Evolutionary conservation across 2,113 vertebrate species (phyloP).

Genomic region (Myrmecophaga tridactyla): DNA sequence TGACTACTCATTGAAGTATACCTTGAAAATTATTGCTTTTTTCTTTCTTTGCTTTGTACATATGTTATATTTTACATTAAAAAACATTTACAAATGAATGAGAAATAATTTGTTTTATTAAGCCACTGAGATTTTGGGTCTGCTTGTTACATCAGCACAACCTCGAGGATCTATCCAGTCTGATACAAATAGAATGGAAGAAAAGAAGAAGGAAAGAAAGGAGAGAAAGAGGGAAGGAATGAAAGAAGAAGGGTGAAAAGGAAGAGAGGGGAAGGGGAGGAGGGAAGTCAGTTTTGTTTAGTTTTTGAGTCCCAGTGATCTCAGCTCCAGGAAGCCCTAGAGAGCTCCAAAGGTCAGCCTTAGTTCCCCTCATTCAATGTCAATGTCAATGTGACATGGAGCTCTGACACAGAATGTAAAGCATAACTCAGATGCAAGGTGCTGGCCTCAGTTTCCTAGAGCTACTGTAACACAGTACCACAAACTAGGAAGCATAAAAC

Average conservation of each 20-base stretch:
- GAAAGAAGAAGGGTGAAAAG: no score
- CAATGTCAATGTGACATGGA: no score
- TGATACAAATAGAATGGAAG: neutral
- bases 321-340: neutral
- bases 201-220: neutral
- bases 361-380: neutral
- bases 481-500: no score
- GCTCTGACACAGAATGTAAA: neutral
- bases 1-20: no score
- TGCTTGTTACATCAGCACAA: neutral
- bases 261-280: neutral
- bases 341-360: neutral
- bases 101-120: neutral
- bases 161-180: neutral
- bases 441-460: no score
- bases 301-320: neutral
- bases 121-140: neutral
- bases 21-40: no score
- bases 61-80: no score
- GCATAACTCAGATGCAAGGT: neutral
- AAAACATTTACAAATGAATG: no score
- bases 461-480: no score
- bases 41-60: no score
- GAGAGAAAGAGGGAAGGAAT: rapidly evolving
- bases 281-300: neutral